These are phyloP conservation scores for Heliornis fulica DNA, from an alignment of 2,113 vertebrate genomes.

Conservation along the genomic window DNA sequence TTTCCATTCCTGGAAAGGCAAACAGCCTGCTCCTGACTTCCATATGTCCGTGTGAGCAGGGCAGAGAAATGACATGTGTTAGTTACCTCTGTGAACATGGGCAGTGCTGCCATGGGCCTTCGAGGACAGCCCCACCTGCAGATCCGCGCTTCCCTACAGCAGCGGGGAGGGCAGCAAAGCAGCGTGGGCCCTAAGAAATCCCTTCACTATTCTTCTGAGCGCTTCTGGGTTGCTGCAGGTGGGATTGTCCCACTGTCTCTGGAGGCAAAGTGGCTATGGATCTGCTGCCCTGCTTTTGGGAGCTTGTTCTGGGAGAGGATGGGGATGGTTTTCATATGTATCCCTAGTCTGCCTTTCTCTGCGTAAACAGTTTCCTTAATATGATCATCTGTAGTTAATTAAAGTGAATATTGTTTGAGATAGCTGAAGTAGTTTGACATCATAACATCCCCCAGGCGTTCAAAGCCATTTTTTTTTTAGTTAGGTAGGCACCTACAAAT, in stretches of 20 bases:
- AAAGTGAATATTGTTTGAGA: background rate
- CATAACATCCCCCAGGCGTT: background rate
- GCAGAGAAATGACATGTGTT: background rate
- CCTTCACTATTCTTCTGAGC: background rate
- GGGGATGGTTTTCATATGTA: background rate
- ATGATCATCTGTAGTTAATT: background rate
- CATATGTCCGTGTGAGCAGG: background rate
- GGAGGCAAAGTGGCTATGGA: background rate
- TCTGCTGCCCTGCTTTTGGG: background rate
- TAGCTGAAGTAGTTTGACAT: background rate
- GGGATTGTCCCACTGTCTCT: background rate
- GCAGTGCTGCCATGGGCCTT: accelerated
- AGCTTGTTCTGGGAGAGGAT: background rate
- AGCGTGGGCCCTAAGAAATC: background rate
- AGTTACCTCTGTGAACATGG: background rate
- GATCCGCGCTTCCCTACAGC: background rate
- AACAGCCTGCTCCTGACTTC: background rate
- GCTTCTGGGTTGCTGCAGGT: background rate
- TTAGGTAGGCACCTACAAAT: background rate
- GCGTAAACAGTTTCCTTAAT: background rate
- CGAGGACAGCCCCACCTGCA: background rate
- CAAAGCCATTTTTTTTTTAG: background rate
- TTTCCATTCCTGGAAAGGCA: background rate
- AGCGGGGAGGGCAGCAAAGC: background rate
- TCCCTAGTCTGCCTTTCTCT: background rate